A percentile compares a stretch with the other conserved stretches of the same genome.
Conservation (phyloP, 2,888 invertebrate species). For the Pristionchus fissidentatus region DNA sequence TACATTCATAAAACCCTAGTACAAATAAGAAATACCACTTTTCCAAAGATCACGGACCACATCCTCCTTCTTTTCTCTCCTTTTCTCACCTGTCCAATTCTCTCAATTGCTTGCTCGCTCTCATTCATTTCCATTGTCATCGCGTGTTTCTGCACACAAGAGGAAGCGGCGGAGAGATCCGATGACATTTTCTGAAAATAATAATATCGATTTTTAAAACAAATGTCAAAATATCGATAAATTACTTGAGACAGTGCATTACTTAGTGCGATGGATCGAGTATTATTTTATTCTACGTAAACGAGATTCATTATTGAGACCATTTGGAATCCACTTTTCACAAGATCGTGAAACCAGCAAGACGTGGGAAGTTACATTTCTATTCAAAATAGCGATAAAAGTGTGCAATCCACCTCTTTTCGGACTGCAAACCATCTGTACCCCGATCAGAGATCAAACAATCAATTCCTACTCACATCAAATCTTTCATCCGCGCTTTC, state of each 20-base stretch:
- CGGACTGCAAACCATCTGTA: background rate
- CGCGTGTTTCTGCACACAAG: conserved; percentile 59
- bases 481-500: conserved; percentile 55
- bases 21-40: no score
- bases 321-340: background rate
- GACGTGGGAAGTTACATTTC: background rate
- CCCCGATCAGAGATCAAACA: background rate
- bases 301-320: no score
- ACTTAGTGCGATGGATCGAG: no score
- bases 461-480: conserved; percentile 49
- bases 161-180: conserved; percentile 57
- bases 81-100: conserved; percentile 27
- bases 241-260: background rate
- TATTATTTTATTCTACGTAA: no score
- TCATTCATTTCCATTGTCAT: conserved; percentile 72
- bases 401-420: background rate
- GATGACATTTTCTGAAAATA: conserved; percentile 56
- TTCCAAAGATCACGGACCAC: no score
- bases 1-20: no score
- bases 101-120: conserved; percentile 60
- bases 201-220: background rate
- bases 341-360: background rate
- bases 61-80: no score
- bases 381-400: background rate
- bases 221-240: background rate